Evolutionary conservation across 2,888 invertebrate species (phyloP), one percentile per base, ranked within the genome.

Genomic region (Aphodius sticticus): DNA sequence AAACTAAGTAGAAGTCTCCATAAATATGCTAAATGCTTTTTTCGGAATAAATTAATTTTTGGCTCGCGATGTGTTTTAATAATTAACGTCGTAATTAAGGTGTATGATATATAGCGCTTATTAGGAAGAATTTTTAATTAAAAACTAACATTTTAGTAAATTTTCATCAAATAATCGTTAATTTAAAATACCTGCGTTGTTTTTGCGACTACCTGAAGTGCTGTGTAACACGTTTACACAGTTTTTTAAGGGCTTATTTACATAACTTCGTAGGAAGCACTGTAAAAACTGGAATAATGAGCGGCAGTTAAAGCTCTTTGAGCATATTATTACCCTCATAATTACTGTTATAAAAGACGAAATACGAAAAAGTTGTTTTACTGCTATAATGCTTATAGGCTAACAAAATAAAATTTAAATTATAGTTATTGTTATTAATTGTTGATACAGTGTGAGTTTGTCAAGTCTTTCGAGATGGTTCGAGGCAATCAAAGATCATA

Each of bases 231-330:
- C 53, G 53, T 53, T 53, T 53, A 53, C 53, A 53, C 0, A 53
- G 53, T 53, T 53, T 53, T 53, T 53, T 53, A 53, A 53, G 53
- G 53, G 53, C 53, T 53, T 53, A 53, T 53, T 53, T 53, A 53
- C 53, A 53, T 53, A 53, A 53, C 53, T 53, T 53, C 53, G 53
- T 53, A 53, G 9, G 53, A 2, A 53, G 53, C 53, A 53, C 53
- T 53, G 53, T 53, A 53, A 53, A 53, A 53, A 53, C 6, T 53
- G 53, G 53, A 53, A 53, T 53, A 53, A 53, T 53, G 53, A 53
- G 9, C 53, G 12, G 53, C 53, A 12, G 9, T 53, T 53, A 53
- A 12, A 53, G 53, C 53, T 53, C 53, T 53, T 53, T 53, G 53
- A 53, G 53, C 53, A 53, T 53, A 53, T 26, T 12, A 53, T 53